phyloP scores from a whole-genome alignment of 2,113 vertebrate species.

The Cinclus cinclus region DNA sequence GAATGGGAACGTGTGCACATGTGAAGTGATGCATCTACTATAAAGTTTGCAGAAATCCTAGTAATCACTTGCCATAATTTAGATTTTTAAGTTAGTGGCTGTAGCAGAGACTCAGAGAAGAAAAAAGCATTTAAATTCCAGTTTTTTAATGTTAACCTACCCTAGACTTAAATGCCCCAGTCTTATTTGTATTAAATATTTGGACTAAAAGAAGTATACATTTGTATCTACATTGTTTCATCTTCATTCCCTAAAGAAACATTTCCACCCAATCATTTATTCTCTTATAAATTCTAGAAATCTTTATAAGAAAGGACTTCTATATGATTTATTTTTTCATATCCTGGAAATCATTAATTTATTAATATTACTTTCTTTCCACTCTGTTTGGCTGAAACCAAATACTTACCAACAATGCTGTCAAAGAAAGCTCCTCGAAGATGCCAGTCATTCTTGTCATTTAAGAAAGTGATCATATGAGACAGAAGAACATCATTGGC shows the following conservation, averaged over 20 bases:
- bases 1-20: accelerated
- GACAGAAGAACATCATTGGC: conserved; percentile 96
- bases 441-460: conserved; percentile 99
- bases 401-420: conserved; percentile 92
- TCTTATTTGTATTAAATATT: neutral
- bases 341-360: neutral
- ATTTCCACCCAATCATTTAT: neutral
- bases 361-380: neutral
- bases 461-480: conserved; percentile 99
- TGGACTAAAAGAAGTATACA: neutral
- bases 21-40: neutral
- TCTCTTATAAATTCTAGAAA: neutral
- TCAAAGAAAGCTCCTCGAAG: conserved; percentile 97
- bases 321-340: neutral
- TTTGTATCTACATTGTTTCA: neutral
- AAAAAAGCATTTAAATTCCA: neutral
- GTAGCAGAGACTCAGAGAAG: neutral
- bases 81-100: neutral
- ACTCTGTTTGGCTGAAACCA: neutral
- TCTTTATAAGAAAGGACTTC: neutral
- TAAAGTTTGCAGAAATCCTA: neutral
- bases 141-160: neutral
- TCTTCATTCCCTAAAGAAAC: neutral
- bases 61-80: neutral
- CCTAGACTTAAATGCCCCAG: neutral